Evolutionary conservation across 2,888 invertebrate species (phyloP).

Genomic region (Habroteleia sp.): DNA sequence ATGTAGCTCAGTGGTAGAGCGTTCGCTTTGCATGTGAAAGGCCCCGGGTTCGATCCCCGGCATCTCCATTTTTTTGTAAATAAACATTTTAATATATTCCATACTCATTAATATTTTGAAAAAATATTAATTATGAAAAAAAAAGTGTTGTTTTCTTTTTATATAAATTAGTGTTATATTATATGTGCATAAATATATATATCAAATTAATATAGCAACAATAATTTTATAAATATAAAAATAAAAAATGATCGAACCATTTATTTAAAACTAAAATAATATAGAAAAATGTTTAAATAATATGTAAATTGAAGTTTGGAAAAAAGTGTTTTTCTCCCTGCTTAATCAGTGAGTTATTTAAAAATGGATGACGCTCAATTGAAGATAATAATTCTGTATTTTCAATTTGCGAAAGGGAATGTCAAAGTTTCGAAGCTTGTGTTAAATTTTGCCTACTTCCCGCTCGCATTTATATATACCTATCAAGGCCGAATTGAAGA

Average conservation of each 20-base stretch:
- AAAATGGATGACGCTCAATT: constrained; percentile 41
- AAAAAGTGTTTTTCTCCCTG: constrained; percentile 18
- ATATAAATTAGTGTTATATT: no score
- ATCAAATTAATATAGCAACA: no score
- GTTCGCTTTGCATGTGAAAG: constrained; percentile 99
- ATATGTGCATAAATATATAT: no score
- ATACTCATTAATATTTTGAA: no score
- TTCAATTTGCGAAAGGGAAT: constrained; percentile 45
- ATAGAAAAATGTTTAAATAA: neutral
- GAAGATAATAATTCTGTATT: constrained; percentile 53
- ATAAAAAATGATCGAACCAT: no score
- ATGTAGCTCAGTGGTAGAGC: constrained; percentile 99
- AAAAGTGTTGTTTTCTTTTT: no score
- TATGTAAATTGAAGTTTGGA: constrained; percentile 4
- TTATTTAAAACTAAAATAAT: no score
- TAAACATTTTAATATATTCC: no score
- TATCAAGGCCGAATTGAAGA: constrained; percentile 57
- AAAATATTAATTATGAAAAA: no score
- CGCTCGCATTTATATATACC: constrained; percentile 45
- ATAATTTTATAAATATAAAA: no score
- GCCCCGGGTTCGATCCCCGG: constrained; percentile 93
- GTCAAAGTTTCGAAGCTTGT: constrained; percentile 39
- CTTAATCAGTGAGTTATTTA: constrained; percentile 43
- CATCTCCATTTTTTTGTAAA: constrained; percentile 26
- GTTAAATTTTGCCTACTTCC: constrained; percentile 53